These are phyloP conservation scores for Didymodactylos carnosus DNA, from an alignment of 2,888 invertebrate species.

Conservation along the genomic window DNA sequence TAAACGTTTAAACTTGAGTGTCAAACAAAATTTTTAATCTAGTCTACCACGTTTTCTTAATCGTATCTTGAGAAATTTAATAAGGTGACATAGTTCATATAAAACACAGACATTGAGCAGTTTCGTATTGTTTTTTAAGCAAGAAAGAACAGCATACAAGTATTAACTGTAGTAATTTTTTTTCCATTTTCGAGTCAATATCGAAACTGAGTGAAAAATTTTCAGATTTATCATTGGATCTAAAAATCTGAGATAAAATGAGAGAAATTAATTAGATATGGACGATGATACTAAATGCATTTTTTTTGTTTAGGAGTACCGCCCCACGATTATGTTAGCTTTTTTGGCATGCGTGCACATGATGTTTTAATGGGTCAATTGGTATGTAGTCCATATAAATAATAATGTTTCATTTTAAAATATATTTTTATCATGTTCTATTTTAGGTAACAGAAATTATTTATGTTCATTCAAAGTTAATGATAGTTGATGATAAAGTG, in stretches of 20 bases:
- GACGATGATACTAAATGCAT: neutral
- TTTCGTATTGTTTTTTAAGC: too few relatives aligned
- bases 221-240: too few relatives aligned
- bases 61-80: too few relatives aligned
- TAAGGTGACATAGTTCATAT: too few relatives aligned
- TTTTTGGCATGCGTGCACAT: constrained; percentile 60
- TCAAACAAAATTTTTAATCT: too few relatives aligned
- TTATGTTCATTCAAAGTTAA: constrained; percentile 86
- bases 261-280: neutral
- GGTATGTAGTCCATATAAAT: neutral
- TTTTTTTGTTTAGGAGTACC: constrained; percentile 40
- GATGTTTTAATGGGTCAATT: constrained; percentile 13
- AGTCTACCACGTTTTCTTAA: too few relatives aligned
- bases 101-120: too few relatives aligned
- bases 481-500: constrained; percentile 74
- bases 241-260: constrained; percentile 43
- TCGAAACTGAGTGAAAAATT: too few relatives aligned
- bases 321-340: constrained; percentile 65
- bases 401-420: neutral
- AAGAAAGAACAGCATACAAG: too few relatives aligned
- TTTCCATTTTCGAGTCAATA: too few relatives aligned
- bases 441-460: constrained; percentile 60
- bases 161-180: too few relatives aligned
- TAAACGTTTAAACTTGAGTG: too few relatives aligned
- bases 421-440: neutral